Evolutionary conservation across 1,140 invertebrate genomes (phyloP), one percentile per base, ranked within the genome.

Genomic region (Trichonephila inaurata): DNA sequence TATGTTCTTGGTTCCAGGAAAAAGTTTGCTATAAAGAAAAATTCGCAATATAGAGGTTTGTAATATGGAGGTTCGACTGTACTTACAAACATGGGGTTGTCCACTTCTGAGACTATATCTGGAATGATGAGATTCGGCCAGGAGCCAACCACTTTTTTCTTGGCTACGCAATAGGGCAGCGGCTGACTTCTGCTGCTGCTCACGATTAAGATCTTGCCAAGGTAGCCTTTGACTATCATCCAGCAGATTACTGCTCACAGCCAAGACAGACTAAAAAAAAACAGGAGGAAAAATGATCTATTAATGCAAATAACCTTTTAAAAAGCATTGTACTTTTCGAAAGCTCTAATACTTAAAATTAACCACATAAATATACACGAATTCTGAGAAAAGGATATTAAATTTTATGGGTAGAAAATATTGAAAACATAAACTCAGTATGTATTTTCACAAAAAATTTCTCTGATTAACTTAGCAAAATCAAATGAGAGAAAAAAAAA

Each of bases 81-180:
- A 97, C 97, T 98, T 96, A 98, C 98, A 96, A 95, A 98, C 98
- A 97, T 98, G 98, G 95, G 98, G 97, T 61, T 97, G 97, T 91
- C 97, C 97, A 95, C 98, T 97, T 92, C 97, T 96, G 88, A 98
- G 97, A 94, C 97, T 98, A 95, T 98, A 98, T 95, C 98, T 97
- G 91, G 97, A 96, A 96, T 61, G 97, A 97, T 12, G 94, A 7
- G 98, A 98, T 94, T 99, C 97, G 18, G 98, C 98, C 91, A 99
- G 96, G 0, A 99, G 96, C 95, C 98, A 98, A 0, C 98, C 98
- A 95, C 98, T 98, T 95, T 98, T 98, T 95, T 99, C 98, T 4
- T 99, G 96, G 0, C 98, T 98, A 51, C 98, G 97, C 1, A 99
- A 96, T 51, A 99, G 95, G 0, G 97, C 97, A 18, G 98, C 98